phyloP scores from a whole-genome alignment of 2,797 vertebrate genomes.

The Diceros bicornis region DNA sequence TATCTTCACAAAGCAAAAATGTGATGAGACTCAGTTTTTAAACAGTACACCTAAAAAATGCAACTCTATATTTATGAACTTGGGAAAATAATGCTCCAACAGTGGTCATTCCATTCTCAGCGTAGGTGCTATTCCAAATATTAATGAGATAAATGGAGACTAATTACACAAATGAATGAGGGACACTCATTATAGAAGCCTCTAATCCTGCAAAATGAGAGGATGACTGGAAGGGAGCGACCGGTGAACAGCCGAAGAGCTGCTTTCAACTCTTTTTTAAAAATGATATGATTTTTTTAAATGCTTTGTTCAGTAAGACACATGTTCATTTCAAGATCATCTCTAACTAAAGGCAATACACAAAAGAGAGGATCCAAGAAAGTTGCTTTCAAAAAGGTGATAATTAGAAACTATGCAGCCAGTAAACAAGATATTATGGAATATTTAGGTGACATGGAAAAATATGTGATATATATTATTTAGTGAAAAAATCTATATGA shows the following conservation, averaged over 20 bases:
- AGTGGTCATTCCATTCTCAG: not conserved
- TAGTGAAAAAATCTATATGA: not conserved
- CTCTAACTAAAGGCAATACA: not conserved
- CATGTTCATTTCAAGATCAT: not conserved
- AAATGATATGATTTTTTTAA: not conserved
- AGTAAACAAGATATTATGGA: not conserved
- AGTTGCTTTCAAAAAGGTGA: not conserved
- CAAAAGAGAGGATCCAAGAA: not conserved
- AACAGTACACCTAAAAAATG: not conserved
- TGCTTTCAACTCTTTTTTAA: not conserved
- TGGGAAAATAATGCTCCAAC: not conserved
- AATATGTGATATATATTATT: not conserved
- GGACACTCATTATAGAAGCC: not conserved
- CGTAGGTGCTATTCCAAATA: not conserved
- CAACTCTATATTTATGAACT: not conserved
- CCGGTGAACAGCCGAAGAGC: not conserved
- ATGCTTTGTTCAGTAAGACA: not conserved
- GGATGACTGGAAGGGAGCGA: not conserved
- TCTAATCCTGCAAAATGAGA: not conserved
- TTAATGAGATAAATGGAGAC: not conserved
- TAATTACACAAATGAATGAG: not conserved
- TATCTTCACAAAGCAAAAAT: not conserved
- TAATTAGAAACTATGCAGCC: not conserved
- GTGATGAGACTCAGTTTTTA: not conserved
- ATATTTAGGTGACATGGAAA: not conserved